Evolutionary conservation across 1,140 invertebrate genomes (phyloP), one percentile per base, ranked within the genome.

Genomic region (Probaryconus sp.): DNA sequence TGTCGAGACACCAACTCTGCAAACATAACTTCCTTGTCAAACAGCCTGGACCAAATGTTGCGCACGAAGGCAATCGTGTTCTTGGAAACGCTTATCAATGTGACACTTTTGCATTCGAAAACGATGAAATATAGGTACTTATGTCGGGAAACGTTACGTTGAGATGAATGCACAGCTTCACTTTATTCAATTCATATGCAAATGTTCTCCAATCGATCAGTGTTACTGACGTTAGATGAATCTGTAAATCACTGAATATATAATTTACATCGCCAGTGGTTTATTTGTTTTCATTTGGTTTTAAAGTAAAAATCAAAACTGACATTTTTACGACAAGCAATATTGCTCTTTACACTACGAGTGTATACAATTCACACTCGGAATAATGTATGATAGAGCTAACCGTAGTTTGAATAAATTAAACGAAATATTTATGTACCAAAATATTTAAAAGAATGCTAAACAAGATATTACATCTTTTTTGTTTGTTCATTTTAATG

Each of bases 61-160:
- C 28, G 18, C 6, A 33, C 37, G 21, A 17, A 30, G 48, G 7
- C 31, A 10, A 51, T 31, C 26, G 58, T 33, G 9, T 42, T 42
- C 45, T 28, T 10, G 11, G 45, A 31, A 63, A 51, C n/a, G 45
- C 58, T 51, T 48, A 37, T 61, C 31, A 61, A 50, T 48, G 43
- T 42, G 45, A 51, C 37, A 51, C 18, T 63, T 51, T 48, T 40
- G 56, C 18, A 47, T 60, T 60, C 14, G 16, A 14, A 35, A 35
- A 43, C 42, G 42, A 58, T 45, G 40, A 58, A 45, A 58, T 58
- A 58, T 58, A 24, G 51, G 16, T 42, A 20, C 26, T 56, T 56
- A 35, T 30, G 38, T 26, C 53, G n/a, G 10, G 14, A 42, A 43
- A 43, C n/a, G 7, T 38, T 56, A 13, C 17, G 14, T 14, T 1